Percentiles rank a stretch among this genome's conserved stretches.
Evolutionary conservation across 2,888 invertebrate species (phyloP).

Genomic region (Calameuta pallipes): DNA sequence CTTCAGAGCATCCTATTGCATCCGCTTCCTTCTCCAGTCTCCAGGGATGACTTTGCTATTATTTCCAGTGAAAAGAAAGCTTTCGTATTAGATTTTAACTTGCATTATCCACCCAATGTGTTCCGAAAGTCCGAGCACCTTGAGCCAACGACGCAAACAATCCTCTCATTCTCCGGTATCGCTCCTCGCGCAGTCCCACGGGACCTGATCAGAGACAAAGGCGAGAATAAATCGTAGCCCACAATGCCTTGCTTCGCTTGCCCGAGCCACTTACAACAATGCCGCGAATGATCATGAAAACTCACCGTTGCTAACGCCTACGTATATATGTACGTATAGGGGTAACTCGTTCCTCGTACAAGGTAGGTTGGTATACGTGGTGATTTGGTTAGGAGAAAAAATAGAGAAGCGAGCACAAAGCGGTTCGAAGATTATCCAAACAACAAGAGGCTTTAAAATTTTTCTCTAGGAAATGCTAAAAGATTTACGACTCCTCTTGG

Average conservation of each 20-base stretch:
- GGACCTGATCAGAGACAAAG: slow-evolving; percentile 46
- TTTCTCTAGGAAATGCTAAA: background rate
- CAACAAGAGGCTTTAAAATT: background rate
- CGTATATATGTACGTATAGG: background rate
- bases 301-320: slow-evolving; percentile 5
- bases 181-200: slow-evolving; percentile 34
- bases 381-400: background rate
- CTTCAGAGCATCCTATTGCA: background rate
- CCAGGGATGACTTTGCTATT: background rate
- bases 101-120: slow-evolving; percentile 17
- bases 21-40: background rate
- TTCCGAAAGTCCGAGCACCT: slow-evolving; percentile 33
- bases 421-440: background rate
- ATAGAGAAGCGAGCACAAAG: background rate
- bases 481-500: background rate
- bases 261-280: slow-evolving; percentile 32
- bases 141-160: slow-evolving; percentile 39
- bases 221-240: slow-evolving; percentile 42
- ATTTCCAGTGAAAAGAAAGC: background rate
- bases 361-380: background rate
- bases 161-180: slow-evolving; percentile 42
- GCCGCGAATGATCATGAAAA: slow-evolving; percentile 27
- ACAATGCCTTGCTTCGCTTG: slow-evolving; percentile 32
- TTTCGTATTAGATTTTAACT: slow-evolving; percentile 6
- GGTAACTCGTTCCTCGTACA: background rate